These are phyloP conservation scores for Zenarchopterus dispar DNA, from an alignment of 2,797 vertebrate species.

Conservation along the genomic window DNA sequence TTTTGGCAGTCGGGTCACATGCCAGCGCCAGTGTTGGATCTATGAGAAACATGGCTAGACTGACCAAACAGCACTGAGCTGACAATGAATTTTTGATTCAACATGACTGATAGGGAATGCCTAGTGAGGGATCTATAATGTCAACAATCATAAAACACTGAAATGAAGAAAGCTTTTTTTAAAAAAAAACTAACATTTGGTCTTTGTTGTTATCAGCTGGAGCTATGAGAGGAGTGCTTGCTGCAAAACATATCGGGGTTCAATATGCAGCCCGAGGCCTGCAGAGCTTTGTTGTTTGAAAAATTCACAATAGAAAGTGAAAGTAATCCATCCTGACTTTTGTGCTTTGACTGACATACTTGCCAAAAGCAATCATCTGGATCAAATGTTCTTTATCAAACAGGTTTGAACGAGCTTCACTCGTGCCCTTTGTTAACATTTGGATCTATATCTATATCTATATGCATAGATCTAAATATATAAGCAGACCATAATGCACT, in stretches of 20 bases:
- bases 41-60: too few relatives aligned
- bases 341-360: slow-evolving; percentile 11
- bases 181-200: neutral
- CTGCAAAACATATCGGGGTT: neutral
- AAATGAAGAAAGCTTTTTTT: neutral
- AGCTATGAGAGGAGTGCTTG: neutral
- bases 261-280: neutral
- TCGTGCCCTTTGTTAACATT: neutral
- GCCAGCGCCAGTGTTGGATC: too few relatives aligned
- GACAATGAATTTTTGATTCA: too few relatives aligned
- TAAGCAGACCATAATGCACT: slow-evolving; percentile 3
- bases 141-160: slow-evolving; percentile 7
- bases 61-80: too few relatives aligned
- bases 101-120: neutral
- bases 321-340: slow-evolving; percentile 3
- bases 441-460: too few relatives aligned
- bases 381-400: slow-evolving; percentile 7
- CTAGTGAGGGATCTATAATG: neutral
- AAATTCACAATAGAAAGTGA: neutral
- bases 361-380: neutral
- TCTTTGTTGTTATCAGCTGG: neutral
- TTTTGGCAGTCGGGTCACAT: neutral
- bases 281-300: neutral
- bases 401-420: neutral
- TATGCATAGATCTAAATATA: too few relatives aligned